phyloP scores from a whole-genome alignment of 1,140 invertebrate genomes.

The Cephus cinctus region DNA sequence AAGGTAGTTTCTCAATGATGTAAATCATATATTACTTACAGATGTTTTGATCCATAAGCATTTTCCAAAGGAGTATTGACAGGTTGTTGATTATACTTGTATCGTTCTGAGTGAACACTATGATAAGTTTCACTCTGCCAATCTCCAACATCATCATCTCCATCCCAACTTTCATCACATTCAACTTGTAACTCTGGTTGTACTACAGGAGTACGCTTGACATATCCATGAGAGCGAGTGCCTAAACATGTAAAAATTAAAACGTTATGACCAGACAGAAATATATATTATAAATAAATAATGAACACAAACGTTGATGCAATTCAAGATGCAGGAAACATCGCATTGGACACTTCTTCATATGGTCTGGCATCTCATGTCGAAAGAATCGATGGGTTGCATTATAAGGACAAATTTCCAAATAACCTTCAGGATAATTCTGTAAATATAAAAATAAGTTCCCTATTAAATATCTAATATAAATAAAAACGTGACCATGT shows the following conservation, averaged over 20 bases:
- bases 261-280: background rate
- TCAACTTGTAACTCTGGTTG: constrained; percentile 12
- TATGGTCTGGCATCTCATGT: constrained; percentile 33
- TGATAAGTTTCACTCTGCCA: background rate
- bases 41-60: background rate
- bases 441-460: constrained; percentile 23
- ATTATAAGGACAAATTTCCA: constrained; percentile 42
- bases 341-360: constrained; percentile 28
- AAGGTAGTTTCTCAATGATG: constrained; percentile 1
- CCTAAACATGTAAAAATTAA: background rate
- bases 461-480: too few relatives aligned
- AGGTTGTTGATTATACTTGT: background rate
- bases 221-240: constrained; percentile 8
- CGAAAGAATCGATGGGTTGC: constrained; percentile 42
- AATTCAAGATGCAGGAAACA: constrained; percentile 13
- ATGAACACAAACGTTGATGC: constrained; percentile 12
- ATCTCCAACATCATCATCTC: background rate
- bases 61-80: background rate
- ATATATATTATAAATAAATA: constrained; percentile 4
- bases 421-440: constrained; percentile 41
- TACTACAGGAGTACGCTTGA: constrained; percentile 1
- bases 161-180: constrained; percentile 26
- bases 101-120: too few relatives aligned
- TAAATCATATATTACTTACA: background rate
- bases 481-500: background rate